phyloP scores from a whole-genome alignment of 1,140 invertebrate species.

The Hermatobates lingyangjiaoensis region DNA sequence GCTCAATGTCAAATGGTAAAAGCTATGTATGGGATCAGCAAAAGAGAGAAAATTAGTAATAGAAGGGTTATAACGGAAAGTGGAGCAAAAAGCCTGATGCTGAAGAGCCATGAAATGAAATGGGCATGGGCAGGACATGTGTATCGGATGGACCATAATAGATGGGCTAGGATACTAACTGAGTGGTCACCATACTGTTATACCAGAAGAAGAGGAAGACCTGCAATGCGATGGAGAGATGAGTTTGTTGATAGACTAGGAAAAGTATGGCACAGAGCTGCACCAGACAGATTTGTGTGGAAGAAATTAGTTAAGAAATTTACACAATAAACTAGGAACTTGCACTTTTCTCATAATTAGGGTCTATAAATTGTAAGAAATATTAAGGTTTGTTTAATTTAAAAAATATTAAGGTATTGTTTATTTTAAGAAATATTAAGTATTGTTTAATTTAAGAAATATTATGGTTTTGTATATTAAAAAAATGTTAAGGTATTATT shows the following conservation, averaged over 20 bases:
- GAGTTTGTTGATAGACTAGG: conserved; percentile 2
- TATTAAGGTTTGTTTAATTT: too few relatives aligned
- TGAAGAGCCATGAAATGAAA: not conserved
- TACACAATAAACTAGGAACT: too few relatives aligned
- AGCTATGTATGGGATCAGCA: not conserved
- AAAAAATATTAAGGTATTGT: too few relatives aligned
- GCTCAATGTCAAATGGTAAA: not conserved
- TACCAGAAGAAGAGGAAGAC: conserved; percentile 6
- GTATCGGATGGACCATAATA: not conserved
- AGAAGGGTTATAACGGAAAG: not conserved
- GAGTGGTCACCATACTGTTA: not conserved
- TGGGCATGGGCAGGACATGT: conserved; percentile 13
- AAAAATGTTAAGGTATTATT: too few relatives aligned
- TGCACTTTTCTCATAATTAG: too few relatives aligned
- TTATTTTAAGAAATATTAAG: too few relatives aligned
- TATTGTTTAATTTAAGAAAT: too few relatives aligned
- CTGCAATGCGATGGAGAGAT: conserved; percentile 5
- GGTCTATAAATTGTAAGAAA: too few relatives aligned
- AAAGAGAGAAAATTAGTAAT: not conserved
- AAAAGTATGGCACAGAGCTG: not conserved
- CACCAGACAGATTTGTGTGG: not conserved
- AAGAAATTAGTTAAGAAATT: too few relatives aligned
- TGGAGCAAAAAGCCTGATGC: not conserved
- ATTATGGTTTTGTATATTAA: too few relatives aligned
- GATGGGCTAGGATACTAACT: conserved; percentile 4